These are phyloP conservation scores for Hypothenemus hampei DNA, from an alignment of 1,140 invertebrate genomes.

Conservation along the genomic window DNA sequence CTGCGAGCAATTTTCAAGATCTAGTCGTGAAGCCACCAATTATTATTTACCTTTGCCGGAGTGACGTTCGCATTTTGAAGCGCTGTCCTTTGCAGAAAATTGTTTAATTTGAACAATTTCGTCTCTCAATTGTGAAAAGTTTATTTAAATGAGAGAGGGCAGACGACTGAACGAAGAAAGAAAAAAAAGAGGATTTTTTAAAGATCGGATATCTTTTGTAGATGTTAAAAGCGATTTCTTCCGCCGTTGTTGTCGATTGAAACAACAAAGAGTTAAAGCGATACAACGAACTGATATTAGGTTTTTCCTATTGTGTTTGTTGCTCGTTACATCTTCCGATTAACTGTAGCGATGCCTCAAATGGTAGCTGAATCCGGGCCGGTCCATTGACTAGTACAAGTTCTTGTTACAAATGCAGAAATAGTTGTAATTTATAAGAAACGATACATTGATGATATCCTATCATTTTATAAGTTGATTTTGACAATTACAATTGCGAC, in stretches of 20 bases:
- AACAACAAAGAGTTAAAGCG: constrained; percentile 29
- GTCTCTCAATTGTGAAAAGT: constrained; percentile 1
- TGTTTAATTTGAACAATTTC: constrained; percentile 15
- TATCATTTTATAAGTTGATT: too few species aligned
- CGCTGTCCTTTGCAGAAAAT: constrained; percentile 11
- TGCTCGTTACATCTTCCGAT: constrained; percentile 40
- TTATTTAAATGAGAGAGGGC: too few species aligned
- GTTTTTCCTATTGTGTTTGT: constrained; percentile 34
- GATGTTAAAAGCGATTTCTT: constrained; percentile 13
- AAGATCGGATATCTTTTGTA: too few species aligned
- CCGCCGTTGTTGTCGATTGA: constrained; percentile 7
- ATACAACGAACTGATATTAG: constrained; percentile 15
- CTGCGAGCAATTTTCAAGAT: constrained; percentile 23
- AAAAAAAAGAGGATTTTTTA: too few species aligned
- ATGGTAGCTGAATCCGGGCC: constrained; percentile 37
- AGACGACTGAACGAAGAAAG: too few species aligned
- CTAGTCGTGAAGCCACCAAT: constrained; percentile 23
- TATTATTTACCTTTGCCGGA: constrained; percentile 16
- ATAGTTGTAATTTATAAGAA: constrained; percentile 41
- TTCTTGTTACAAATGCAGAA: constrained; percentile 31
- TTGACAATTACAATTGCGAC: too few species aligned
- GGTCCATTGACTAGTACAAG: constrained; percentile 38
- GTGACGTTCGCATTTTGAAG: constrained; percentile 9
- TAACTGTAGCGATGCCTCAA: constrained; percentile 38
- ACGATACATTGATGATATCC: too few species aligned